Evolutionary conservation across 2,797 vertebrate species (phyloP), one percentile per base, ranked within the genome.

Genomic region (Amphiprion clarkii): DNA sequence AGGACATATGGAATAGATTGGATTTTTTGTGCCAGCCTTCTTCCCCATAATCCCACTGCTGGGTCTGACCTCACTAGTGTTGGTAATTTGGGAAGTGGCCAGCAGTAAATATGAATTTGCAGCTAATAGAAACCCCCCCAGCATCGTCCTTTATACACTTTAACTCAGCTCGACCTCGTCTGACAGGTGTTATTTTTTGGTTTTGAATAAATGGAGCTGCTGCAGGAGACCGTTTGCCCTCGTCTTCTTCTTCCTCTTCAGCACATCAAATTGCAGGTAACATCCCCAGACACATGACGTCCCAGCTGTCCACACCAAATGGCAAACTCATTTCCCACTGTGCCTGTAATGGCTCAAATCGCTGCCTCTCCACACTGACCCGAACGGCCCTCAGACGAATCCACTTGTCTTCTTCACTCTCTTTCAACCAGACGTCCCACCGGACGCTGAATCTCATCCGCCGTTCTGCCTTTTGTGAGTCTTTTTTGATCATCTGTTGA

Each of bases 341-440:
- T n/a, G 39, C 49, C 78, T 23, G 36, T 60, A 82, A 71, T 81
- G 59, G 51, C 64, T 80, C 0, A 69, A 64, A 79, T 70, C 40
- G 3, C 70, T 51, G 67, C 61, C 70, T 46, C 25, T 77, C 71
- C 46, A 44, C 40, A 57, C 57, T 60, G 44, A 48, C 53, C 57
- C 67, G 48, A 75, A 33, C 8, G 36, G 9, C 44, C 64, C 64
- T 69, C 71, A 48, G 63, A 65, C 17, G 1, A 46, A 16, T 46
- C 44, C 17, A 46, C 44, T 46, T 46, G 44, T 46, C 44, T 46
- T 46, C 16, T 46, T 46, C 44, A 19, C 16, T 17, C 49, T 53
- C 67, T 27, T 61, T 67, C 68, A 78, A 14, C 25, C 62, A 31
- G 62, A 25, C 2, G 11, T 62, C 69, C 40, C 57, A 9, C 55